A percentile compares a stretch with the other conserved stretches of the same genome.
These are phyloP conservation scores for Magallana nippona DNA, from an alignment of 2,888 invertebrate species.

Conservation along the genomic window DNA sequence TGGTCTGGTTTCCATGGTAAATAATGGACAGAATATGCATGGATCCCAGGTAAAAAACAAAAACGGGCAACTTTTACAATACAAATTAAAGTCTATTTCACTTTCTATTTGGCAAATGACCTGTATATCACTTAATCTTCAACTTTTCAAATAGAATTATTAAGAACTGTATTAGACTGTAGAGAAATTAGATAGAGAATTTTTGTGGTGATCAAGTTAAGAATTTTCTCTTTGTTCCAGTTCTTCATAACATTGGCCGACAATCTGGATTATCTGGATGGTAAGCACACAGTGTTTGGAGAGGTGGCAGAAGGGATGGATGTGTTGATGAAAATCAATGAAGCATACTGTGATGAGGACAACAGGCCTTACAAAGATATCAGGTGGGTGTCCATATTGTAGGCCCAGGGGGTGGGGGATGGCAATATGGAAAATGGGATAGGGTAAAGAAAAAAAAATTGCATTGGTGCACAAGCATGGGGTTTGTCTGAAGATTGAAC, in stretches of 20 bases:
- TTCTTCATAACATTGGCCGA: slow-evolving; percentile 96
- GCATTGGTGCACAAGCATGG: too few relatives aligned
- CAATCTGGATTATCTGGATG: slow-evolving; percentile 92
- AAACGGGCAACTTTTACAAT: not conserved
- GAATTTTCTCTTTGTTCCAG: slow-evolving; percentile 84
- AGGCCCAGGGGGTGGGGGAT: too few relatives aligned
- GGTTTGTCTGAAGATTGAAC: too few relatives aligned
- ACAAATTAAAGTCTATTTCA: not conserved
- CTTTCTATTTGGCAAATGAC: too few relatives aligned
- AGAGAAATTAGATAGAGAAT: too few relatives aligned
- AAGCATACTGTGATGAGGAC: slow-evolving; percentile 93
- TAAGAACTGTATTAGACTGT: too few relatives aligned
- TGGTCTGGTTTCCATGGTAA: slow-evolving; percentile 96
- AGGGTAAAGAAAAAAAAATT: too few relatives aligned
- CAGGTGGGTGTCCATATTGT: slow-evolving; percentile 73
- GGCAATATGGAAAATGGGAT: too few relatives aligned
- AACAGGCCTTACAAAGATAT: slow-evolving; percentile 96
- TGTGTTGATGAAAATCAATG: slow-evolving; percentile 92
- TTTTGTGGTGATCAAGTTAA: not conserved
- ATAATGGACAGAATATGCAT: slow-evolving; percentile 92
- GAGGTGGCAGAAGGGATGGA: slow-evolving; percentile 93
- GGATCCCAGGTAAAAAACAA: slow-evolving; percentile 79
- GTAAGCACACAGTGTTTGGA: slow-evolving; percentile 95
- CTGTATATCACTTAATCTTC: too few relatives aligned
- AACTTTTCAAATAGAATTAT: not conserved